Evolutionary conservation across 1,140 invertebrate species (phyloP).

Genomic region (Euura lappo): DNA sequence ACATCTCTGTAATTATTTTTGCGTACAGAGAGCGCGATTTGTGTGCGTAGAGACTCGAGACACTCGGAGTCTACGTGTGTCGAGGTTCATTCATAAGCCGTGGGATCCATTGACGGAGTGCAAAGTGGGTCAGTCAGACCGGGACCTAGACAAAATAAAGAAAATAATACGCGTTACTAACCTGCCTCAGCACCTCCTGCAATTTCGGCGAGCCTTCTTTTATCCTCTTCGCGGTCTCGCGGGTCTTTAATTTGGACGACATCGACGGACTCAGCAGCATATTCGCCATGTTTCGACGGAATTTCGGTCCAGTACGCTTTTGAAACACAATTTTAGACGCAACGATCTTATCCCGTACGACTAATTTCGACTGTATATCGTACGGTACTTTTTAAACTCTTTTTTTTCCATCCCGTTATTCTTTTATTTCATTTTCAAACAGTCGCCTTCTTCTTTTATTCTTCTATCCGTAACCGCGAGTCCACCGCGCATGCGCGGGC

Average conservation of each 20-base stretch:
- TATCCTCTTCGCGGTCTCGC: conserved; percentile 44
- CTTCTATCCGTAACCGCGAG: not conserved
- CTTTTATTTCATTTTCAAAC: not conserved
- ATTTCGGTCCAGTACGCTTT: too few relatives aligned
- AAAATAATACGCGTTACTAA: conserved; percentile 34
- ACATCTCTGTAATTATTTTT: conserved; percentile 45
- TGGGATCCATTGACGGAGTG: conserved; percentile 1
- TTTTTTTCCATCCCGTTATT: not conserved
- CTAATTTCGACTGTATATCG: too few relatives aligned
- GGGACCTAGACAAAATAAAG: not conserved
- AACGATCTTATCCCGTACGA: too few relatives aligned
- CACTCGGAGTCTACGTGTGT: too few relatives aligned
- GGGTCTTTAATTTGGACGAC: conserved; percentile 39
- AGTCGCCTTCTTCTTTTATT: not conserved
- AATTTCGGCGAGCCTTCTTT: conserved; percentile 54
- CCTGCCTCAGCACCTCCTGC: conserved; percentile 53
- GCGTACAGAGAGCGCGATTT: conserved; percentile 13
- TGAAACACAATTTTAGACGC: too few relatives aligned
- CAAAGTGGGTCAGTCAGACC: not conserved
- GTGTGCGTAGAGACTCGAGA: too few relatives aligned
- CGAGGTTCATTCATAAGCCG: not conserved
- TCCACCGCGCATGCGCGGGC: not conserved
- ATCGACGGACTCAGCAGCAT: conserved; percentile 36
- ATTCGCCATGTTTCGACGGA: conserved; percentile 31
- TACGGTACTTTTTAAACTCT: not conserved